Conservation (phyloP, 2,797 vertebrate genomes). For the Threskiornis aethiopicus region DNA sequence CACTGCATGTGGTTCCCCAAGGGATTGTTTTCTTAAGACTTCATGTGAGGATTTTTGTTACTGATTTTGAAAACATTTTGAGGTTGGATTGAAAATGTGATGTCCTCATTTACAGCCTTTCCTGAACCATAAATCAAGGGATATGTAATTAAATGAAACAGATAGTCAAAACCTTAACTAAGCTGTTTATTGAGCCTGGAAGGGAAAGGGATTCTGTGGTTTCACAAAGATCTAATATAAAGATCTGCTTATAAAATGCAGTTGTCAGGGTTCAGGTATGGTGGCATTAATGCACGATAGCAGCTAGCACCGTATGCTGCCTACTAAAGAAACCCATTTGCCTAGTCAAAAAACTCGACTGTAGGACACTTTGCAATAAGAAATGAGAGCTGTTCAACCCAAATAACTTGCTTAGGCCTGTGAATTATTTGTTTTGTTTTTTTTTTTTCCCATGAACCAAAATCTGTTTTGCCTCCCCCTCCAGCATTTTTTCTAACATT, state of each 20-base stretch:
- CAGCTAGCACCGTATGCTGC: not conserved
- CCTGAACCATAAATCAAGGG: constrained; percentile 57
- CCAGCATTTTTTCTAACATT: not conserved
- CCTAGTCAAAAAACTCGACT: not conserved
- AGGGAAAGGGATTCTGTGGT: constrained; percentile 14
- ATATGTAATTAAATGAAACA: constrained; percentile 54
- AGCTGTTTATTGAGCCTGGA: constrained; percentile 50
- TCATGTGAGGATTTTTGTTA: constrained; percentile 60
- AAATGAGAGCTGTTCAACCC: not conserved
- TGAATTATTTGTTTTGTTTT: not conserved
- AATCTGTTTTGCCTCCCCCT: not conserved
- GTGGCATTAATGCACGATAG: not conserved
- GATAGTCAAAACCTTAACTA: constrained; percentile 57
- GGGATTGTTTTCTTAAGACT: constrained; percentile 46
- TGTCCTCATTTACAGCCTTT: constrained; percentile 60
- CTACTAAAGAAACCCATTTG: not conserved
- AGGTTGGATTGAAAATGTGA: constrained; percentile 37
- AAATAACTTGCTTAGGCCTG: not conserved
- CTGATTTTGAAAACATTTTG: constrained; percentile 55
- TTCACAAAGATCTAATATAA: constrained; percentile 15
- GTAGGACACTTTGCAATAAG: not conserved
- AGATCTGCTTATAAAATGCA: constrained; percentile 16
- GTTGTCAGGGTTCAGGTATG: not conserved
- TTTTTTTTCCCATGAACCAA: not conserved
- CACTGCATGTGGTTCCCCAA: not conserved